phyloP scores from a whole-genome alignment of 2,113 vertebrate species.

The Zosterops borbonicus region DNA sequence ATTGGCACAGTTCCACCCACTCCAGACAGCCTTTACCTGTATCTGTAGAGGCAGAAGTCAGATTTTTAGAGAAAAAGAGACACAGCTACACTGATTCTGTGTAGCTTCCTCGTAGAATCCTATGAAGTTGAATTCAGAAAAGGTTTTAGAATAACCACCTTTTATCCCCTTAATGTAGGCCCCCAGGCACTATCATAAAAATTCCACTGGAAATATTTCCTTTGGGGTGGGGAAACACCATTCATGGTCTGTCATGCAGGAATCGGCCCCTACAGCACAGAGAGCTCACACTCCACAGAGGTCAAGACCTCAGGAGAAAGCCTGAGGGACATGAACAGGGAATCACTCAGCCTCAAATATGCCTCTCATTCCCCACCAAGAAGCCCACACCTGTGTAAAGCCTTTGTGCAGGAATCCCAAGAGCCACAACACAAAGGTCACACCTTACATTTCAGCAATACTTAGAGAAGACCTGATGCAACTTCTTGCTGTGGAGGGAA shows the following conservation, averaged over 20 bases:
- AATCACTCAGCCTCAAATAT: background rate
- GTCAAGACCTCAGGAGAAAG: background rate
- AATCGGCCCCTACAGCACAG: background rate
- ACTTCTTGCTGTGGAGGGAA: background rate
- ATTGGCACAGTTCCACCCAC: fast-evolving
- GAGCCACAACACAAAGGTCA: background rate
- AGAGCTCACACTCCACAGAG: background rate
- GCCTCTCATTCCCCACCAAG: background rate
- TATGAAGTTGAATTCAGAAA: background rate
- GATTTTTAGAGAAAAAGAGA: background rate
- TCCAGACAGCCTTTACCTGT: background rate
- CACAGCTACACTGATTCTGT: background rate
- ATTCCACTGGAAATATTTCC: constrained; percentile 46
- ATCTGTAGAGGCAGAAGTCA: background rate
- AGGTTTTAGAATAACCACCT: background rate
- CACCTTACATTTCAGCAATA: background rate
- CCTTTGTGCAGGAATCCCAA: background rate
- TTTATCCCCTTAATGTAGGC: background rate
- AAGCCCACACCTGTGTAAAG: background rate
- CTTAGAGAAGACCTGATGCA: background rate
- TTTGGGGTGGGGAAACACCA: constrained; percentile 43
- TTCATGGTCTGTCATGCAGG: background rate
- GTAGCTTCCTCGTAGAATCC: background rate
- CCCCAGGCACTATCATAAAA: constrained; percentile 30
- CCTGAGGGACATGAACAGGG: background rate